A percentile compares a stretch with the other conserved stretches of the same genome.
Evolutionary conservation across 2,113 vertebrate genomes (phyloP).

Genomic region (Dicerorhinus sumatrensis): DNA sequence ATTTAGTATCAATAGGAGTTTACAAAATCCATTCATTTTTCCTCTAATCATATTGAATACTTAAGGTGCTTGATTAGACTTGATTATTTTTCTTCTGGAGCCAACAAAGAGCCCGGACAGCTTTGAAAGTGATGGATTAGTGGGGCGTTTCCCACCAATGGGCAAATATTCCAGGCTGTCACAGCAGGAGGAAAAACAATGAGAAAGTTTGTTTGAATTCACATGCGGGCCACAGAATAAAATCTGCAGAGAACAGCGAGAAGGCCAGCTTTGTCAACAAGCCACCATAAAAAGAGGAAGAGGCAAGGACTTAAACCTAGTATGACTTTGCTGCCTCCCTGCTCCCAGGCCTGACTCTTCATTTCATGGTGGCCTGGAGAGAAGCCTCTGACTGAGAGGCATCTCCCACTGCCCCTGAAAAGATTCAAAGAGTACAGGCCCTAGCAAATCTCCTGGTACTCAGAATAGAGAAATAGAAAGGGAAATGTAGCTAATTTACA

Average conservation of each 20-base stretch:
- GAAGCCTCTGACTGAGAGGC: conserved; percentile 24
- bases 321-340: background rate
- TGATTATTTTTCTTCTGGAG: conserved; percentile 61
- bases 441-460: background rate
- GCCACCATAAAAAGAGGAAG: background rate
- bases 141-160: conserved; percentile 64
- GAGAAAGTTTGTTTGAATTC: conserved; percentile 41
- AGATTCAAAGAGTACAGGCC: conserved; percentile 53
- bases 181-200: conserved; percentile 46
- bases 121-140: conserved; percentile 65
- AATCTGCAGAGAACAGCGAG: conserved; percentile 60
- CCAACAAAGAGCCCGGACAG: conserved; percentile 11
- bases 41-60: conserved; percentile 75
- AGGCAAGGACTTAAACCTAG: background rate
- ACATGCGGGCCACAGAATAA: background rate
- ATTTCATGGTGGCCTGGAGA: conserved; percentile 48
- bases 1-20: conserved; percentile 78
- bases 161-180: conserved; percentile 53
- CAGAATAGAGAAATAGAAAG: background rate
- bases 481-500: conserved; percentile 48
- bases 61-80: conserved; percentile 66
- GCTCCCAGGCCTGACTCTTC: background rate
- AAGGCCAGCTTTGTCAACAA: background rate
- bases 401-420: conserved; percentile 32
- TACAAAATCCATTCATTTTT: conserved; percentile 78